Percentiles rank a stretch among this genome's conserved stretches.
Evolutionary conservation across 2,888 invertebrate genomes (phyloP).

Genomic region (Dinocampus coccinellae): DNA sequence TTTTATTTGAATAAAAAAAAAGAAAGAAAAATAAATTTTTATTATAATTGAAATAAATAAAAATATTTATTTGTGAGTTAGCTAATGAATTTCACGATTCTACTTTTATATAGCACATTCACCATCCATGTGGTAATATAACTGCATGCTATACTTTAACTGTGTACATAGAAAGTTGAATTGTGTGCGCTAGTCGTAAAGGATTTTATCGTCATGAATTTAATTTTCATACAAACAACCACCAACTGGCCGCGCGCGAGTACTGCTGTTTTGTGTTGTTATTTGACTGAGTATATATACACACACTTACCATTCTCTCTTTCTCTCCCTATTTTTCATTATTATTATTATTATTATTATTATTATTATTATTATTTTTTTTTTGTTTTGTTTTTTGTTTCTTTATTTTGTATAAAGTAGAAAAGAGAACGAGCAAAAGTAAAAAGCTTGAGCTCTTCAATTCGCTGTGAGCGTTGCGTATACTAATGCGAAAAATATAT

Average conservation of each 20-base stretch:
- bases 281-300: neutral
- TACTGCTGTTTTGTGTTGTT: conserved; percentile 3
- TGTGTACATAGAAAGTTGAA: neutral
- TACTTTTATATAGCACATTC: neutral
- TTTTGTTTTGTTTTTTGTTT: neutral
- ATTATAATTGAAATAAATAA: neutral
- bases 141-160: conserved; percentile 44
- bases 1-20: too few species aligned
- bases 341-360: too few species aligned
- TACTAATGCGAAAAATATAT: conserved; percentile 21
- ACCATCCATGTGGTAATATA: neutral
- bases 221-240: conserved; percentile 66
- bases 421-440: neutral
- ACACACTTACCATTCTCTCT: too few species aligned
- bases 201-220: conserved; percentile 65
- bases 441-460: neutral
- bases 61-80: neutral
- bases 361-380: too few species aligned
- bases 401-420: neutral
- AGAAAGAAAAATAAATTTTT: too few species aligned
- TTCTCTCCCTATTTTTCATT: neutral
- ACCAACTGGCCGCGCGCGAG: conserved; percentile 24
- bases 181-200: conserved; percentile 50
- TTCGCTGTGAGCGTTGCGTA: conserved; percentile 22
- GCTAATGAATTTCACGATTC: neutral